A percentile compares a stretch with the other conserved stretches of the same genome.
phyloP scores from a whole-genome alignment of 2,113 vertebrate genomes.

The Brachyistius frenatus region DNA sequence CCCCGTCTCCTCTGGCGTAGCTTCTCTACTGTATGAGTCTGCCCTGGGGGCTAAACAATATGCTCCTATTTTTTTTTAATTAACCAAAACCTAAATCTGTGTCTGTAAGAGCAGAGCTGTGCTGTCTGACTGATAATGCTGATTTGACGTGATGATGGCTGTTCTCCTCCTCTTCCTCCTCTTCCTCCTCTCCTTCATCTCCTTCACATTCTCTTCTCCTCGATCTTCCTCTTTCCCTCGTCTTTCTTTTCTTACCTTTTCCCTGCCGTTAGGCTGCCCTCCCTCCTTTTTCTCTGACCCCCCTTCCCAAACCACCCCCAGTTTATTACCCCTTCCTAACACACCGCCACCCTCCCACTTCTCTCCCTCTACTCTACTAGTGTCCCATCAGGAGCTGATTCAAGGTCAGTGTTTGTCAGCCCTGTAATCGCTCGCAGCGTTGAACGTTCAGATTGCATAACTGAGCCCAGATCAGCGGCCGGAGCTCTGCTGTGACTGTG shows the following conservation, averaged over 20 bases:
- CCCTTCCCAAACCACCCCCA: not conserved
- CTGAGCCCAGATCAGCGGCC: conserved; percentile 16
- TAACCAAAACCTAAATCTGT: conserved; percentile 69
- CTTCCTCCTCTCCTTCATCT: not conserved
- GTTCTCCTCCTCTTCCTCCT: not conserved
- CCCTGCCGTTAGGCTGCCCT: not conserved
- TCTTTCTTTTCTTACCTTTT: too few species aligned
- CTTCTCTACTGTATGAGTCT: conserved; percentile 85
- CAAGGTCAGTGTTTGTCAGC: conserved; percentile 4
- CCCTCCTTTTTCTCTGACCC: too few species aligned
- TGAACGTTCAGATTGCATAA: conserved; percentile 16
- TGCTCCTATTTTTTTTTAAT: conserved; percentile 79
- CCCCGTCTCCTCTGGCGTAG: conserved; percentile 74
- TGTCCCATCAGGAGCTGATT: conserved; percentile 12
- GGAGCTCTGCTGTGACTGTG: not conserved
- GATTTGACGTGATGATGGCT: too few species aligned
- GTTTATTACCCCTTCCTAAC: not conserved
- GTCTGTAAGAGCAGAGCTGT: conserved; percentile 30
- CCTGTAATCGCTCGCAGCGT: not conserved
- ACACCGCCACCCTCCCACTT: not conserved
- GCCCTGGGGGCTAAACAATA: conserved; percentile 85
- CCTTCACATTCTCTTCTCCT: not conserved
- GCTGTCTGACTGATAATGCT: not conserved
- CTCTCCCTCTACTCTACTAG: not conserved
- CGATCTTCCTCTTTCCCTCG: not conserved